Base-by-base conservation (phyloP, 1,140 invertebrate species). In the Magallana angulata region DNA sequence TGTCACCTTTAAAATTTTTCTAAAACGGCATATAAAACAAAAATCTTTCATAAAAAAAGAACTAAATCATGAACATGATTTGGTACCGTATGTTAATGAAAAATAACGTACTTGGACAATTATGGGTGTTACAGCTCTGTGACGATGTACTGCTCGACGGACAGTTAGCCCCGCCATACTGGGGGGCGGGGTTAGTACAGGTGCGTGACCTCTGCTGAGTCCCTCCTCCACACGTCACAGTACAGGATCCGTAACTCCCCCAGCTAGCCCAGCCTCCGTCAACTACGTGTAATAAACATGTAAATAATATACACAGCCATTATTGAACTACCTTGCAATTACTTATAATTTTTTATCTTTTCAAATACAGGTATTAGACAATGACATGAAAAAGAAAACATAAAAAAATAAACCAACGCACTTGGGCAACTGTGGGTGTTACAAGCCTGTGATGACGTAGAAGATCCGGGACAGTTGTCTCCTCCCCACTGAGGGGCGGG, bases 251-350 rank as follows among this genome's bases (percentile, higher is more conserved):
- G 89, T 92, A 93, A 7, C 82, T 80, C 11, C 86, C 80, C 93
- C 93, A 93, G 4, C 76, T 24, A n/a, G 89, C 81, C 93, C 93
- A 93, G 7, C 59, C 76, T 64, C 92, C 92, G 87, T 93, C 60
- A 24, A 71, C 82, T 76, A 36, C 36, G 4, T 36, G 36, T 36
- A 1, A 36, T 36, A 3, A 36, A 36, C 36, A 48, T 36, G 18
- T 16, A 30, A 24, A 9, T 11, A 24, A 12, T 36, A 36, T 36
- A 36, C 36, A 36, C 36, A 7, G 6, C 24, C 8, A 80, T 24
- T 30, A 80, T 80, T n/a, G 18, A 12, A 24, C 4, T 24, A 80
- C 5, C 18, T 12, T 18, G 18, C 12, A n/a, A 30, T 80, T 7
- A 80, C 11, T 24, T 12, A 80, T 12, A 80, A 24, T 24, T 24